Base-by-base conservation (phyloP, 2,888 invertebrate species). In the Shargacucullia verbasci region DNA sequence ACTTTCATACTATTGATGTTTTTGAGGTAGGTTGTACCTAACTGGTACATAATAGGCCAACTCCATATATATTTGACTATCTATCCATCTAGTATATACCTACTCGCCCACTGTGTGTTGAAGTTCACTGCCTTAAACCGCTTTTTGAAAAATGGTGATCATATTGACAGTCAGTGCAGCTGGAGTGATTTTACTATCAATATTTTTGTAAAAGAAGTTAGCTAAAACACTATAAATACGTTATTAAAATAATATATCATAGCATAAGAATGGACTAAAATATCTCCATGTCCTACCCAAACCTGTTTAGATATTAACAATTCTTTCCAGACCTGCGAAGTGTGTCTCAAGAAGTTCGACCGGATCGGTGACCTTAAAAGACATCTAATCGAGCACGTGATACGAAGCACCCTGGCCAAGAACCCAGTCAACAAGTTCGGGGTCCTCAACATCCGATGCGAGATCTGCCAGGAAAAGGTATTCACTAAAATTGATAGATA, bases 321-420 rank as follows among this genome's bases (percentile, higher is more conserved):
- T 29, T 35, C 0, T 39, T 81, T 80, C 3, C 84, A 94, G 94
- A 76, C 79, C 0, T 94, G 94, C 67, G 83, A 85, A 48, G 88
- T 91, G 0, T 94, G 94, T 76, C 56, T 64, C 8, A 94, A 94
- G 64, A 77, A 80, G 15, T 94, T 94, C 75, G 88, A 90, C 59
- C 86, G 94, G 13, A 81, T 90, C 37, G 87, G 91, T 5, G 94
- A 94, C 70, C 76, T 94, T 7, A 94, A 94, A 60, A 84, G 94
- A 0, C 94, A 94, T 59, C 86, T 94, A 4, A 94, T 94, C 54
- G 94, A 94, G 63, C 94, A 94, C 78, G 82, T 94, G 3, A 85
- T 94, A 27, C 81, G 84, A 29, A 89, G 88, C 64, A 91, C 91
- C 0, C 82, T 93, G 0, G 85, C 87, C 14, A 91, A 92, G 64